phyloP scores from a whole-genome alignment of 2,797 vertebrate genomes.

The Botia almorhae region DNA sequence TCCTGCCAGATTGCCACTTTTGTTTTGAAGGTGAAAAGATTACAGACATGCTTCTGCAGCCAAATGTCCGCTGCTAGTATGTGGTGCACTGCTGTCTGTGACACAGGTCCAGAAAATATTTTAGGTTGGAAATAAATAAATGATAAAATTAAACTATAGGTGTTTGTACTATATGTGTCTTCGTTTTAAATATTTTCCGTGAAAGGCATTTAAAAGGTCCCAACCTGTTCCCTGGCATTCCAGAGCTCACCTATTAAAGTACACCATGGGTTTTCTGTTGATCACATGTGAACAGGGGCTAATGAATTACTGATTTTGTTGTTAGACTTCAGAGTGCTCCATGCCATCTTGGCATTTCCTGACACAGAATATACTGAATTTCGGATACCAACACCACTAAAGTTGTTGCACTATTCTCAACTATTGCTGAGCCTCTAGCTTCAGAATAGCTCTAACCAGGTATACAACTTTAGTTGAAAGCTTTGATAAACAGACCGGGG shows the following conservation, averaged over 20 bases:
- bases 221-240: background rate
- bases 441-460: conserved; percentile 73
- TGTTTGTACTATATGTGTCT: conserved; percentile 64
- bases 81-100: conserved; percentile 75
- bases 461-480: conserved; percentile 76
- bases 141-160: conserved; percentile 79
- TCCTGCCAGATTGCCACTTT: conserved; percentile 62
- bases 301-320: conserved; percentile 83
- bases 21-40: conserved; percentile 84
- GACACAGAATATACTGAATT: conserved; percentile 74
- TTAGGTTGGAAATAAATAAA: conserved; percentile 73
- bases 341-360: conserved; percentile 80
- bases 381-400: conserved; percentile 69
- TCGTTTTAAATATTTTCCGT: conserved; percentile 51
- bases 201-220: background rate
- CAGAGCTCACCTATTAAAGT: conserved; percentile 41
- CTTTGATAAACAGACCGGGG: conserved; percentile 59
- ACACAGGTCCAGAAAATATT: conserved; percentile 52
- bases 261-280: conserved; percentile 55
- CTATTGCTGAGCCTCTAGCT: conserved; percentile 71
- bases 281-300: conserved; percentile 67
- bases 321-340: conserved; percentile 73
- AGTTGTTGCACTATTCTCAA: conserved; percentile 76
- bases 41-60: conserved; percentile 74
- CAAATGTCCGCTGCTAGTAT: conserved; percentile 69